Evolutionary conservation across 2,797 vertebrate genomes (phyloP), one percentile per base, ranked within the genome.

Genomic region (Mus minutoides): DNA sequence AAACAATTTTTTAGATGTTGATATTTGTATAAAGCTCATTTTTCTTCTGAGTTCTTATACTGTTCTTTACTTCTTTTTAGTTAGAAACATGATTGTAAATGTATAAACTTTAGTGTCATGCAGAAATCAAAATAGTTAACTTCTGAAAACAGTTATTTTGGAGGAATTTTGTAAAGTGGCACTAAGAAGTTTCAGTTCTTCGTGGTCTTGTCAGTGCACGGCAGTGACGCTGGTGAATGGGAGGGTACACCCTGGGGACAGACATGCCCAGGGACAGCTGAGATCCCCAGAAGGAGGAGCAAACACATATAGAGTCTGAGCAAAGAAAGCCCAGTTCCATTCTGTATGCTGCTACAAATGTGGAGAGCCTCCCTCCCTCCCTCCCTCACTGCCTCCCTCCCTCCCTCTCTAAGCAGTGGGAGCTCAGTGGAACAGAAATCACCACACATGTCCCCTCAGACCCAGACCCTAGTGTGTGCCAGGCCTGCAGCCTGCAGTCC

Each of bases 1-100:
- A 75, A 34, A 94, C 84, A 89, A 31, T 88, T 85, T 94, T 96
- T 75, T 80, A 46, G 52, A 76, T 75, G 95, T 96, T 91, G 34
- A 46, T 71, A 60, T 90, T 92, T 96, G 2, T 79, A 67, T 67
- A 90, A 79, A 96, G 88, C 75, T 97, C 56, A 67, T 49, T 8
- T 94, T 94, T 92, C 37, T 88, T 92, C 3, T 16, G 62, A 95
- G 40, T 95, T 89, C 5, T 14, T 96, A 29, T 83, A 16, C 19
- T n/a, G 11, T 71, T 88, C 0, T 62, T 88, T 54, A 94, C 34
- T 92, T 58, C 40, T 62, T 91, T 94, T 80, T 91, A 69, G 40
- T 90, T 95, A 90, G 46, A 80, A 78, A 88, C 40, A 90, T 54
- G 46, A 37, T 91, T 88, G 1, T 94, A 26, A 94, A 93, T 85